phyloP scores from a whole-genome alignment of 2,797 vertebrate genomes.

The Lateolabrax maculatus region DNA sequence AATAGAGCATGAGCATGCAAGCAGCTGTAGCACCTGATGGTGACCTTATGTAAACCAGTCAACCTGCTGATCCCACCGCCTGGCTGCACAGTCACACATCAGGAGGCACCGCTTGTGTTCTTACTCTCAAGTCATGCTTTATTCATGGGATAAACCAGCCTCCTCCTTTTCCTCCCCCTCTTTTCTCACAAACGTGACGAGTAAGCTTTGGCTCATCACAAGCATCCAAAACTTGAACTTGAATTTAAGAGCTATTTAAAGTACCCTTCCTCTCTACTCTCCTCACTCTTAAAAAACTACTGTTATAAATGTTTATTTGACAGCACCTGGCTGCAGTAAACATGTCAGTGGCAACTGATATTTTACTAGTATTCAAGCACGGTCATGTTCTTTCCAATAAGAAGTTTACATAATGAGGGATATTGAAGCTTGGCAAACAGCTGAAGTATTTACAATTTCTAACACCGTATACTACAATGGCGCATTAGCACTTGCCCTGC shows the following conservation, averaged over 20 bases:
- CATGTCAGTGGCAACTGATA: constrained; percentile 1
- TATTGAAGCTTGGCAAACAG: constrained; percentile 22
- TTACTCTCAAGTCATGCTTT: constrained; percentile 66
- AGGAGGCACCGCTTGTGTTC: constrained; percentile 56
- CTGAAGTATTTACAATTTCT: constrained; percentile 44
- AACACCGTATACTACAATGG: constrained; percentile 33
- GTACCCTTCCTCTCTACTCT: background rate
- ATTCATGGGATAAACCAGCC: constrained; percentile 68
- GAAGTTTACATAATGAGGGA: constrained; percentile 48
- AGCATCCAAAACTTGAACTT: constrained; percentile 27
- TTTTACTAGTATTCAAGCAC: constrained; percentile 25
- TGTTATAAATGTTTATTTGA: constrained; percentile 14
- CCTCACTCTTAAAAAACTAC: background rate
- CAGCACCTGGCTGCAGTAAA: constrained; percentile 25
- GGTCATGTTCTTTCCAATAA: constrained; percentile 21
- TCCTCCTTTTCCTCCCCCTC: background rate
- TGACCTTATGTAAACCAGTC: constrained; percentile 73
- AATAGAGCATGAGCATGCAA: constrained; percentile 20
- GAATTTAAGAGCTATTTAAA: constrained; percentile 26
- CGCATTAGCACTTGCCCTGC: constrained; percentile 41
- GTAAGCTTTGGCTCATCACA: constrained; percentile 17
- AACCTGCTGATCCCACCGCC: constrained; percentile 60
- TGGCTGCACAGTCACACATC: constrained; percentile 67
- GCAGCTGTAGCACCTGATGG: constrained; percentile 57
- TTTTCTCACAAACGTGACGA: constrained; percentile 21